phyloP scores from a whole-genome alignment of 2,797 vertebrate species.

The Salarias fasciatus region DNA sequence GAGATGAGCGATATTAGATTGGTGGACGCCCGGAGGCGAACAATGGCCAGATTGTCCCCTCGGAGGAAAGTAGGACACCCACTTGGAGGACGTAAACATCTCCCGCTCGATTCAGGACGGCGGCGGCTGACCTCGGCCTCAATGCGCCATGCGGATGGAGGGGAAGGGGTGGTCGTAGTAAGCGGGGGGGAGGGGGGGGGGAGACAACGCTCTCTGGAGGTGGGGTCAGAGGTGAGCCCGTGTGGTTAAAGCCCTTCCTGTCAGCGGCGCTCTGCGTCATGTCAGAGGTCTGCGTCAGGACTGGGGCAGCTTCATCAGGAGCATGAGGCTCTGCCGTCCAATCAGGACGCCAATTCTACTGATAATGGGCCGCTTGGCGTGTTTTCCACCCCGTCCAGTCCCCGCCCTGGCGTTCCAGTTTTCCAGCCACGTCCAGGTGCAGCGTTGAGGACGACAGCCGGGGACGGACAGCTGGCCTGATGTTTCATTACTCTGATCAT shows the following conservation, averaged over 20 bases:
- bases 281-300: constrained; percentile 40
- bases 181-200: background rate
- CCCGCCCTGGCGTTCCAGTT: constrained; percentile 5
- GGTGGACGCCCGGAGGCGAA: constrained; percentile 54
- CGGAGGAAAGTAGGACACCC: constrained; percentile 71
- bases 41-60: constrained; percentile 72
- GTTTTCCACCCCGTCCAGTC: no score
- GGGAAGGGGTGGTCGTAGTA: no score
- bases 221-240: constrained; percentile 52
- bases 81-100: constrained; percentile 68
- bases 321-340: constrained; percentile 42
- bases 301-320: constrained; percentile 22
- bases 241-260: constrained; percentile 63
- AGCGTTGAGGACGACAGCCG: constrained; percentile 52
- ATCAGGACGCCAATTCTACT: constrained; percentile 50
- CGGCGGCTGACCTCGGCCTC: constrained; percentile 41
- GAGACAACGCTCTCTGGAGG: background rate
- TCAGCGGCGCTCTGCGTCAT: constrained; percentile 60
- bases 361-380: constrained; percentile 24
- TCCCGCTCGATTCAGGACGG: constrained; percentile 45
- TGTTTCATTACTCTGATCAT: constrained; percentile 38
- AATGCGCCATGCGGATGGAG: constrained; percentile 35
- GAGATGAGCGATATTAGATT: constrained; percentile 33
- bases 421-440: constrained; percentile 22
- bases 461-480: background rate